Evolutionary conservation across 92 coral and sea anemone species (phyloP), one percentile per base, ranked within the genome.

Genomic region (Virgularia gustaviana): DNA sequence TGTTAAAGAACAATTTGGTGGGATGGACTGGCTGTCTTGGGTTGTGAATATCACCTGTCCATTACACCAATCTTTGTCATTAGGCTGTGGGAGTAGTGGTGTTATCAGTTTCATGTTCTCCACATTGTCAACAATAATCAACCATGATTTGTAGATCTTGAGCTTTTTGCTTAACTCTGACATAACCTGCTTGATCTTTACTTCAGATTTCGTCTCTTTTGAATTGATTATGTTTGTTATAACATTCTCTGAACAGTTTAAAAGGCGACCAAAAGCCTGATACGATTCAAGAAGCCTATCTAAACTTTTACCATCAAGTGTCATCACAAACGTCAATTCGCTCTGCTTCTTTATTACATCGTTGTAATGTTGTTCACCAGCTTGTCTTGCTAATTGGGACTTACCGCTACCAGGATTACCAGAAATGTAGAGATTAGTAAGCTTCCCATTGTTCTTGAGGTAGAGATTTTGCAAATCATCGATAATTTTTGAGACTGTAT

Each of bases 41-140:
- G 84, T 79, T 13, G 84, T 79, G 33, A 79, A 35, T 27, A 79
- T 36, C 51, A 79, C 54, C 33, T 79, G 84, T 7, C 84, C 84
- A 31, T 53, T 35, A 22, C 8, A 33, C 84, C 79, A 79, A 8
- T 20, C 22, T 39, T 51, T 44, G 18, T 37, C 55, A 33, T 66
- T 64, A 2, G 24, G 33, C 32, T 56, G 28, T 5, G 83, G 83
- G 70, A 79, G 63, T 20, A 44, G 59, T 49, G 76, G 19, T n/a
- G 43, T 2, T 59, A 59, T 15, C n/a, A 12, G 3, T 42, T 34
- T 32, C 32, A 30, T 11, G 7, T 1, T 33, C n/a, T n/a, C n/a
- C n/a, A n/a, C n/a, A n/a, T n/a, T n/a, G n/a, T n/a, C n/a, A n/a
- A n/a, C n/a, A n/a, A n/a, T n/a, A n/a, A n/a, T n/a, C n/a, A n/a